These are phyloP conservation scores for Gila robusta DNA, from an alignment of 2,797 vertebrate species.

Conservation along the genomic window DNA sequence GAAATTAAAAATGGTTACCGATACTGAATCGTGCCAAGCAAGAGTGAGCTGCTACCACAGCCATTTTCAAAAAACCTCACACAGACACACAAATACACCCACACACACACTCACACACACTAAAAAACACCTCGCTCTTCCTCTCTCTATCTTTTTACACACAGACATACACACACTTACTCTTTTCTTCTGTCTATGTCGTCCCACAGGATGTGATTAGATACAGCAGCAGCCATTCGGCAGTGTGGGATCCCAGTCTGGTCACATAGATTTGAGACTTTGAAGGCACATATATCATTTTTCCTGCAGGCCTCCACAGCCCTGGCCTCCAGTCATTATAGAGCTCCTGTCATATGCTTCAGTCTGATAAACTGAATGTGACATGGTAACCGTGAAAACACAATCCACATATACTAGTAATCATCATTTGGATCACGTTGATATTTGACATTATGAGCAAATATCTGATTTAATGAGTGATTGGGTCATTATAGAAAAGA, in stretches of 20 bases:
- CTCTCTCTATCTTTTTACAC: slow-evolving; percentile 11
- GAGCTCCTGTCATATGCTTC: slow-evolving; percentile 35
- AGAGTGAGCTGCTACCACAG: slow-evolving; percentile 70
- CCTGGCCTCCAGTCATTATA: slow-evolving; percentile 36
- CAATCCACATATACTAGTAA: slow-evolving; percentile 19
- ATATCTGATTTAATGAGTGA: slow-evolving; percentile 41
- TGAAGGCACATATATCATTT: slow-evolving; percentile 57
- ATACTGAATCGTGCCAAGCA: slow-evolving; percentile 75
- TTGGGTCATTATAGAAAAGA: slow-evolving; percentile 32
- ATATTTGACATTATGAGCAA: slow-evolving; percentile 49
- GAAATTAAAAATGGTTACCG: slow-evolving; percentile 77
- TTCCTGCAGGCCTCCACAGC: slow-evolving; percentile 28
- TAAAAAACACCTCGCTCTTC: neutral
- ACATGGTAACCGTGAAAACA: neutral
- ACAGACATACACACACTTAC: slow-evolving; percentile 19
- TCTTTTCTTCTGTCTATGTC: slow-evolving; percentile 54
- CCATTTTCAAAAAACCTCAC: slow-evolving; percentile 64
- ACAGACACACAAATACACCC: slow-evolving; percentile 41
- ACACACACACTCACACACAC: neutral
- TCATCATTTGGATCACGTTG: slow-evolving; percentile 43
- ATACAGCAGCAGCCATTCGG: slow-evolving; percentile 55
- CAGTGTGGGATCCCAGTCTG: slow-evolving; percentile 57
- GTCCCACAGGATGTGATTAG: slow-evolving; percentile 62
- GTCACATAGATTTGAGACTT: slow-evolving; percentile 58
- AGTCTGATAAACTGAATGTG: slow-evolving; percentile 52